Base-by-base conservation (phyloP, 2,888 invertebrate genomes). In the Luperina nickerlii region DNA sequence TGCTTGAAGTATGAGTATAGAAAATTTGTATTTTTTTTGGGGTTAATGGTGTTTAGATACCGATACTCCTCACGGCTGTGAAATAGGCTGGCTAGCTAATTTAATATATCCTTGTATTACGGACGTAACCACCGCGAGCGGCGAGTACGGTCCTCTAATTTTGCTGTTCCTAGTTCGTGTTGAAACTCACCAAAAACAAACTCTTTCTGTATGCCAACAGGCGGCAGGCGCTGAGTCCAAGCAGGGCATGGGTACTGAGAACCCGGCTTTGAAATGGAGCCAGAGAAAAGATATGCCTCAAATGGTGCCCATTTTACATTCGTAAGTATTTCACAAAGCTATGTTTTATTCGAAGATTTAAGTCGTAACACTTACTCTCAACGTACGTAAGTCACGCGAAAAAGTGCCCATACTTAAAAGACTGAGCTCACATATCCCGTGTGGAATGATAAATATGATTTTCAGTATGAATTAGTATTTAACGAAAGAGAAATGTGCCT, bases 191-290 rank as follows among this genome's bases (percentile, higher is more conserved):
- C 32, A 32, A 38, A 54, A n/a, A 38, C 6, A 42, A n/a, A 63
- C 73, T 13, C n/a, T 66, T 11, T 71, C 0, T 72, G 62, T 74
- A 24, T 74, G 7, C 68, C 20, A 38, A 57, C 78, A 92, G 92
- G 79, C 80, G 89, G 79, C 79, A 2, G 91, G 87, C 78, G 90
- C 90, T 54, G 92, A 91, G 54, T 85, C 89, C 68, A 82, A 88
- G 54, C 90, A 90, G 66, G 91, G 91, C n/a, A 91, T 92, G 0
- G 90, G 92, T 8, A 89, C 91, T 20, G 95, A 95, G 70, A 96
- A 96, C 71, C 96, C 96, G 0, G 96, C 96, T 0, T 83, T 94
- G 1, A 95, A 95, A 83, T 96, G 96, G 96, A 94, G 90, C n/a
- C 93, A 93, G 71, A 91, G 88, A 0, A 81, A 84, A 0, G 75